Evolutionary conservation across 2,113 vertebrate genomes (phyloP).

Genomic region (Jacana jacana): DNA sequence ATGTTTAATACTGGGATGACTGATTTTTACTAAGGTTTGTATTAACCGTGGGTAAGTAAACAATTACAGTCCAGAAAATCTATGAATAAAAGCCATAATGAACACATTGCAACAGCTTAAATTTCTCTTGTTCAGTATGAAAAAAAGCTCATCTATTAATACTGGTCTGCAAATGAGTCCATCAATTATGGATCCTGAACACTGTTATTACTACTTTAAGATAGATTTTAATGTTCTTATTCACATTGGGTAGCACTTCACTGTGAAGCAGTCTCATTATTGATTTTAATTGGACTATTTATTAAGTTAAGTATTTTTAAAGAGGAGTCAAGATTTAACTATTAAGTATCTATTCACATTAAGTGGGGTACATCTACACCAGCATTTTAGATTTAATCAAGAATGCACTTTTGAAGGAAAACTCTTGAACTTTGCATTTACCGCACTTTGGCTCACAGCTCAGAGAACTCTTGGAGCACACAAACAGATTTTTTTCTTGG

Average conservation of each 20-base stretch:
- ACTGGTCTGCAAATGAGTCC: background rate
- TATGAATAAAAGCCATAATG: background rate
- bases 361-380: background rate
- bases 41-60: background rate
- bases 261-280: background rate
- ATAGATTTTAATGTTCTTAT: conserved; percentile 7
- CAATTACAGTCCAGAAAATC: background rate
- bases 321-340: background rate
- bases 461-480: background rate
- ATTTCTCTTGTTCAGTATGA: background rate
- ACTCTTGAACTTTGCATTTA: background rate
- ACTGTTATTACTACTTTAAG: conserved; percentile 3
- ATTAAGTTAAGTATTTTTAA: background rate
- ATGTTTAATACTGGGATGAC: conserved; percentile 16
- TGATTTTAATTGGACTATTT: conserved; percentile 11
- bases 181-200: conserved; percentile 1
- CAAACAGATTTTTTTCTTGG: background rate
- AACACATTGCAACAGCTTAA: background rate
- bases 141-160: background rate
- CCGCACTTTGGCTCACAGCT: background rate
- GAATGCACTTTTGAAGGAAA: background rate
- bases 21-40: background rate
- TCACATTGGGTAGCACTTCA: background rate
- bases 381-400: background rate
- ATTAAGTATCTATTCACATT: background rate